Percentiles rank a stretch among this genome's conserved stretches.
These are phyloP conservation scores for Pterophyllum scalare DNA, from an alignment of 2,113 vertebrate genomes.

Conservation along the genomic window DNA sequence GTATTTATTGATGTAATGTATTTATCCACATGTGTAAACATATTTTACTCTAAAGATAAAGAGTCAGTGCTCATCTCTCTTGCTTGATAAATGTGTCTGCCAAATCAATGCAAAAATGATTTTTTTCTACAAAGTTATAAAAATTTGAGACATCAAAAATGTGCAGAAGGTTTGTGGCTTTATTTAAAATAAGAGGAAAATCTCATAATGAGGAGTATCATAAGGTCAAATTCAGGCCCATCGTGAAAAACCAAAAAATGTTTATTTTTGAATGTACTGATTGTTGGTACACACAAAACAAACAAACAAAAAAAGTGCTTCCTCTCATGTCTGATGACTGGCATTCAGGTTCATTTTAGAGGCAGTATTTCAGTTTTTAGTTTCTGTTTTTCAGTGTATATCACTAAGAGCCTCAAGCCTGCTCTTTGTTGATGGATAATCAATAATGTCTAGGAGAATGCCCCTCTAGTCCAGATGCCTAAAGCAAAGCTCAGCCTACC, in stretches of 20 bases:
- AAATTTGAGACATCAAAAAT: neutral
- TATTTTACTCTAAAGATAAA: neutral
- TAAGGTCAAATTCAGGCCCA: neutral
- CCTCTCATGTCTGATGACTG: neutral
- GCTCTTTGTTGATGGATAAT: constrained; percentile 65
- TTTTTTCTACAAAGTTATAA: neutral
- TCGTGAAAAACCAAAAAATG: neutral
- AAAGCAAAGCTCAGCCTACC: constrained; percentile 32
- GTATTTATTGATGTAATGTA: neutral
- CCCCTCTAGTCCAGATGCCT: constrained; percentile 33
- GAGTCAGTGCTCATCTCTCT: neutral
- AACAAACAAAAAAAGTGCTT: neutral
- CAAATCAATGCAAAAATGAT: neutral
- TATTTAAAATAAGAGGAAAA: neutral
- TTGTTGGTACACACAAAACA: neutral
- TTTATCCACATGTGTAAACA: neutral
- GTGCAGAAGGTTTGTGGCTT: neutral
- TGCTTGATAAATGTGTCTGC: neutral
- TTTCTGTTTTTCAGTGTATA: constrained; percentile 27
- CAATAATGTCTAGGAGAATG: constrained; percentile 66
- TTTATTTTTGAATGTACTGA: neutral
- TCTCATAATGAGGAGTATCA: neutral
- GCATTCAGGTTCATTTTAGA: neutral
- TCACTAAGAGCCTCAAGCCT: constrained; percentile 14
- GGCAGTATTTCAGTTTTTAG: neutral